Conservation (phyloP, 1,140 invertebrate genomes). For the Doryteuthis pealeii region DNA sequence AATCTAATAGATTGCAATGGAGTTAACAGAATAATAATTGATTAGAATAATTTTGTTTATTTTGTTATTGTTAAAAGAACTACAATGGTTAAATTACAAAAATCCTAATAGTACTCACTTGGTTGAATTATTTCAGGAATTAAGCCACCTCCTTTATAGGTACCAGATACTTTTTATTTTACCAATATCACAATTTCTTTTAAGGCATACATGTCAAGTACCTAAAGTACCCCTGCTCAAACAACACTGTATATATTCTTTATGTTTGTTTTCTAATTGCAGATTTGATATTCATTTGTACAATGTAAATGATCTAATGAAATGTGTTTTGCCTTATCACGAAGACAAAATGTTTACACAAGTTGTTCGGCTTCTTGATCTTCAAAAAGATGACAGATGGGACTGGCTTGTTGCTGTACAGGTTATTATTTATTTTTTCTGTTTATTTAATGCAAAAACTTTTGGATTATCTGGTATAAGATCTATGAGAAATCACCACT, state of each 20-base stretch:
- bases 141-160: no score
- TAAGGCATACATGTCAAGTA: neutral
- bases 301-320: constrained; percentile 78
- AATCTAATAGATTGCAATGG: no score
- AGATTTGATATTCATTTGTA: constrained; percentile 86
- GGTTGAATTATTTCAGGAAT: no score
- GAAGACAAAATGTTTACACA: constrained; percentile 85
- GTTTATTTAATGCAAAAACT: neutral
- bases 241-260: neutral
- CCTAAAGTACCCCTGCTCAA: neutral
- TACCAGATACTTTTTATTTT: no score
- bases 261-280: constrained; percentile 25
- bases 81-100: no score
- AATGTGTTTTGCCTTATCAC: constrained; percentile 85
- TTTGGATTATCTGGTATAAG: neutral
- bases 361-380: constrained; percentile 74
- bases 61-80: no score
- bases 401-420: constrained; percentile 75
- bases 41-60: no score
- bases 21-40: no score
- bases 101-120: no score
- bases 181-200: neutral
- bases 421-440: constrained; percentile 14
- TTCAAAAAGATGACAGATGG: constrained; percentile 70
- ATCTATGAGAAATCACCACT: neutral